Base-by-base conservation (phyloP, 2,113 vertebrate genomes). In the Erpornis zantholeuca region DNA sequence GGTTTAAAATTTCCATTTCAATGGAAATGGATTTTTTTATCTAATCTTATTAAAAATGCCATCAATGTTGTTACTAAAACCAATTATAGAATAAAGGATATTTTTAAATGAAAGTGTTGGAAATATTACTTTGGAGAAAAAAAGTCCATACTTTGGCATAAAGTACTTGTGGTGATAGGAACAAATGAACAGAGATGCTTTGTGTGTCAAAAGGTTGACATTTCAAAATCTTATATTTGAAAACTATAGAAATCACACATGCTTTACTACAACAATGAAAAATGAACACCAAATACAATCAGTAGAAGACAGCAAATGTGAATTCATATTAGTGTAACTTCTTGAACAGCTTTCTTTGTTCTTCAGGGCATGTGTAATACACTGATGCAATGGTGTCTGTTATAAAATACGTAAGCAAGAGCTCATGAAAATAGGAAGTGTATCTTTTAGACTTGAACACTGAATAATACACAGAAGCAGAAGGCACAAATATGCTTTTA, bases 121-220 rank as follows among this genome's bases (percentile, higher is more conserved):
- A 71, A 76, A 54, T 1, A 44, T 50, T 35, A 27, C 15, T 88
- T 66, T 57, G 16, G 45, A 53, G n/a, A 5, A 61, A 70, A 57
- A 36, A 42, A 63, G 2, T 47, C 17, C 3, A 1, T 53, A 33
- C 5, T 56, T 81, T 54, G 24, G 1, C 28, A 86, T 50, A 14
- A 64, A 73, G 13, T 28, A 16, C 8, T 76, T 73, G 25, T 24
- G 59, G 11, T 36, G 29, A 36, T 21, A 49, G 22, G 12, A 69
- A 38, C 5, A 63, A 81, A 57, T 1, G 0, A 52, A 36, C 6
- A 59, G 21, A 76, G 16, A 38, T 0, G 0, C 1, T 76, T 83
- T 33, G 15, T 16, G 4, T 45, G 21, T 88, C 42, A 49, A 44
- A 81, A 59, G 5, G 3, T 22, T 69, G 28, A 44, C 3, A 42